A percentile compares a stretch with the other conserved stretches of the same genome.
Conservation (phyloP, 2,797 vertebrate genomes). For the Danio choprae region DNA sequence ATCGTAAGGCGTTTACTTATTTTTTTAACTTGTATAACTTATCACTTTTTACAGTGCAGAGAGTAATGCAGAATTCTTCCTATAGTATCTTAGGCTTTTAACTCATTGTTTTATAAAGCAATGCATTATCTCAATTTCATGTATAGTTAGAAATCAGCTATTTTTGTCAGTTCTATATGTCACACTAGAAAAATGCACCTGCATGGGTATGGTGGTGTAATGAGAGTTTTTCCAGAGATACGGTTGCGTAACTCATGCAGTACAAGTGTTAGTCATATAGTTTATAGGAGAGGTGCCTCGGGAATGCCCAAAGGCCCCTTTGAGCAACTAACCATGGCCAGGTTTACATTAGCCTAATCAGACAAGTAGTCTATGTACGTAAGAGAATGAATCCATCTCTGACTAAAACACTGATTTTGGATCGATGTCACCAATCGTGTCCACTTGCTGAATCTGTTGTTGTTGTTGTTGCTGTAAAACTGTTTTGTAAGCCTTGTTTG, state of each 20-base stretch:
- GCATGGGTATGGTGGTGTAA: slow-evolving; percentile 1
- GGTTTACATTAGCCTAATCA: slow-evolving; percentile 42
- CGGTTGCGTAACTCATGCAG: not conserved
- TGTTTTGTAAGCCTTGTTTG: not conserved
- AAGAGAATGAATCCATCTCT: slow-evolving; percentile 33
- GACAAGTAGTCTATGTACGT: slow-evolving; percentile 48
- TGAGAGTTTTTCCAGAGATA: slow-evolving; percentile 17
- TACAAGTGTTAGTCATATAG: slow-evolving; percentile 21
- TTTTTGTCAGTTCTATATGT: not conserved
- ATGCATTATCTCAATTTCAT: too few species aligned
- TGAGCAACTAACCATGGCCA: slow-evolving; percentile 32
- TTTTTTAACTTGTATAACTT: too few species aligned
- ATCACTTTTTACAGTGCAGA: too few species aligned
- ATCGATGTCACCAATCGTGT: slow-evolving; percentile 37
- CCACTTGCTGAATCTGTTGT: slow-evolving; percentile 6
- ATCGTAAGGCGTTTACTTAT: too few species aligned
- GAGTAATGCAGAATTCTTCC: too few species aligned
- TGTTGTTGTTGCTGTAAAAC: not conserved
- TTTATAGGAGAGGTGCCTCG: slow-evolving; percentile 23
- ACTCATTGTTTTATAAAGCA: too few species aligned
- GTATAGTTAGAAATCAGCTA: not conserved
- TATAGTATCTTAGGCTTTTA: too few species aligned
- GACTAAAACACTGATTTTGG: not conserved
- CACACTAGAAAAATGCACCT: not conserved
- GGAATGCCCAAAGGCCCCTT: slow-evolving; percentile 38